Base-by-base conservation (phyloP, 2,797 vertebrate species). In the Podarcis siculus region DNA sequence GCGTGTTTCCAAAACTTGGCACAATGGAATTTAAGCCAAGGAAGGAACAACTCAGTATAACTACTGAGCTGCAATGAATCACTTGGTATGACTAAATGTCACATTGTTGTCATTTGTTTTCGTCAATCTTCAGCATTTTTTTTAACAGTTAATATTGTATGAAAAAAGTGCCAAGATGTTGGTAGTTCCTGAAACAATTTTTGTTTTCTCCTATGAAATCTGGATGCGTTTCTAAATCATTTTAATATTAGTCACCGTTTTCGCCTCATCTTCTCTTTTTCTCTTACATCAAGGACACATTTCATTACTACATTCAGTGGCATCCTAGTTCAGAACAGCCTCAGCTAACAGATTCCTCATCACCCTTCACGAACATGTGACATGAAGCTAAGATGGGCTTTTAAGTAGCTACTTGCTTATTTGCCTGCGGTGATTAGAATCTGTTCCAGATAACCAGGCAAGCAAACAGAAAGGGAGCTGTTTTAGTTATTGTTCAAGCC, bases 11-110 rank as follows among this genome's bases (percentile, higher is more conserved):
- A 25, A 83, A 92, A 87, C 45, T 88, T 0, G 0, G 21, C 87
- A 93, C 85, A 94, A 93, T 80, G 37, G 87, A 71, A 86, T 89
- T 92, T 84, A 91, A 92, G 89, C 39, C 89, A 93, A 93, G 23
- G 83, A 90, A 67, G 8, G 42, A 64, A 86, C 88, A 82, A 39
- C 83, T 94, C 87, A 95, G 91, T 89, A 87, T 94, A 35, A 78
- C 49, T 89, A 3, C 87, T 91, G 71, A 66, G 72, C 67, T 73
- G 49, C 17, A 82, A 85, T n/a, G 4, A 82, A 77, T 92, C 79
- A 55, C 72, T 91, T 93, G 92, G 89, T 92, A 87, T 92, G 91
- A 85, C 90, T 79, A 64, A 66, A 89, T 91, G 85, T 10, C 90
- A 86, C 83, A 93, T 83, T 72, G n/a, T 64, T 79, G 39, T 67